Percentiles rank a stretch among this genome's conserved stretches.
Evolutionary conservation across 2,113 vertebrate genomes (phyloP).

Genomic region (Ardeotis arabs): DNA sequence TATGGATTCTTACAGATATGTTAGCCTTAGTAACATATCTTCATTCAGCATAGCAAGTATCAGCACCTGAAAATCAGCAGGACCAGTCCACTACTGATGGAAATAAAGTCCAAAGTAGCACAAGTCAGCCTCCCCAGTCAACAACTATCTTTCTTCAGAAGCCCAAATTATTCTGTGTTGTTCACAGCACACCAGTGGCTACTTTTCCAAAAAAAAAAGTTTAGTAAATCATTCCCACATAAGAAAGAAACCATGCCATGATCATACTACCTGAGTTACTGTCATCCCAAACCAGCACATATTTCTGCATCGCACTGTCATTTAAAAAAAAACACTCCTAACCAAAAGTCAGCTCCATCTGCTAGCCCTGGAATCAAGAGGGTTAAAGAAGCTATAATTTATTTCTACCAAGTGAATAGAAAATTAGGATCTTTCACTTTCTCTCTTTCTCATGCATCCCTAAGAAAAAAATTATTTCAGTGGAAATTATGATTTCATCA

Average conservation of each 20-base stretch:
- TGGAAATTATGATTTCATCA: conserved; percentile 77
- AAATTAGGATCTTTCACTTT: conserved; percentile 46
- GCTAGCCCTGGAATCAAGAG: not conserved
- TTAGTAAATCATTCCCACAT: not conserved
- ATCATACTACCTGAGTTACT: not conserved
- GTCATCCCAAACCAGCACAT: not conserved
- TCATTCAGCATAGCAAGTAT: not conserved
- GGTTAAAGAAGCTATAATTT: conserved; percentile 42
- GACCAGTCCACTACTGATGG: not conserved
- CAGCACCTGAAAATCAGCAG: not conserved
- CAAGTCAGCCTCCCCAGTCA: not conserved
- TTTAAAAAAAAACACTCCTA: not conserved
- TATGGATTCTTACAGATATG: not conserved
- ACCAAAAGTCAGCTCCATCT: not conserved
- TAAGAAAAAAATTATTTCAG: conserved; percentile 59
- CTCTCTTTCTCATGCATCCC: conserved; percentile 29
- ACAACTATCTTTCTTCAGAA: not conserved
- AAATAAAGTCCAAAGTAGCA: not conserved
- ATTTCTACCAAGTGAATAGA: conserved; percentile 53
- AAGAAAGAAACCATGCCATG: not conserved
- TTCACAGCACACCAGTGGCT: not conserved
- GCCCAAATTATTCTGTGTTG: not conserved
- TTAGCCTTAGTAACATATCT: not conserved
- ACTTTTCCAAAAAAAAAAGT: not conserved
- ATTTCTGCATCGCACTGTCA: not conserved